These are phyloP conservation scores for Heteropelma amictum DNA, from an alignment of 2,888 invertebrate species.

Conservation along the genomic window DNA sequence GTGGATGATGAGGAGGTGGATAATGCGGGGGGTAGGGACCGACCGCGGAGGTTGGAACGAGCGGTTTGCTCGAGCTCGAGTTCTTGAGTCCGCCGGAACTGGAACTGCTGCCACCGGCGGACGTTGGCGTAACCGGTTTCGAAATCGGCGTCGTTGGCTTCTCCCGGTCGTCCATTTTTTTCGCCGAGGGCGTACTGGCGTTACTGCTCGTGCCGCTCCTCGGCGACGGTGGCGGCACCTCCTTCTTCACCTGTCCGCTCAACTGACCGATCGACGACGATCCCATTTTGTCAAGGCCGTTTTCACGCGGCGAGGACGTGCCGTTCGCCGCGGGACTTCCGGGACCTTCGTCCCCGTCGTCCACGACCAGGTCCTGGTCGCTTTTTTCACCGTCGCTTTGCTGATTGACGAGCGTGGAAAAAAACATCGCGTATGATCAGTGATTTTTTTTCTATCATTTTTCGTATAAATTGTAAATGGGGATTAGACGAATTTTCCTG, in stretches of 20 bases:
- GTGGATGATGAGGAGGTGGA: constrained; percentile 76
- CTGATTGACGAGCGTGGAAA: constrained; percentile 72
- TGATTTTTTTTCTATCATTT: neutral
- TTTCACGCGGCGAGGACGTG: constrained; percentile 93
- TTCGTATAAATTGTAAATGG: too few relatives aligned
- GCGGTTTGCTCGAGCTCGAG: constrained; percentile 79
- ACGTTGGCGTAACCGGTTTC: constrained; percentile 93
- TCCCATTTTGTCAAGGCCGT: constrained; percentile 88
- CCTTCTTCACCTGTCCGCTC: constrained; percentile 82
- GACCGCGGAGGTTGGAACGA: constrained; percentile 75
- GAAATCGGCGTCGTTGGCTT: constrained; percentile 95
- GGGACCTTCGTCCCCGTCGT: constrained; percentile 95
- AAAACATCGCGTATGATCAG: neutral
- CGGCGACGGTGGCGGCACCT: constrained; percentile 78
- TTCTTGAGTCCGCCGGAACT: constrained; percentile 79
- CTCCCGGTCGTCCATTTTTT: constrained; percentile 88
- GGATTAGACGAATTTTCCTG: too few relatives aligned
- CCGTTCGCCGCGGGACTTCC: constrained; percentile 89
- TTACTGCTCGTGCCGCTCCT: constrained; percentile 92
- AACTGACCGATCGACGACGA: constrained; percentile 71
- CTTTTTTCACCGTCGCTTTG: constrained; percentile 91
- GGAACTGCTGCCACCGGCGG: constrained; percentile 80
- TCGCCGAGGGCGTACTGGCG: constrained; percentile 93
- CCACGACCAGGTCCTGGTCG: constrained; percentile 96
- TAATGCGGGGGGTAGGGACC: constrained; percentile 77